A percentile compares a stretch with the other conserved stretches of the same genome.
phyloP scores from a whole-genome alignment of 2,797 vertebrate genomes.

The Cirrhinus mrigala region DNA sequence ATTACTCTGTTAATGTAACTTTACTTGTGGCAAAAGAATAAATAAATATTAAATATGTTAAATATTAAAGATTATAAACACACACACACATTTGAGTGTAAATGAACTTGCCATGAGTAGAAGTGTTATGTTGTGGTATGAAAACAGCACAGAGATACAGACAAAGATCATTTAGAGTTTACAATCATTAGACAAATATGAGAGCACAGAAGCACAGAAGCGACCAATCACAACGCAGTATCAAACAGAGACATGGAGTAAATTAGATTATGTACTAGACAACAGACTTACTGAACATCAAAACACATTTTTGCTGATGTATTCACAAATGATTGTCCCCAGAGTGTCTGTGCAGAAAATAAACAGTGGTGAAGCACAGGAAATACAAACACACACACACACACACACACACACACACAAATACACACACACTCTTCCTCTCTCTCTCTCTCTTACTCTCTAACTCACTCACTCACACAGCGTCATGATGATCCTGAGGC shows the following conservation, averaged over 20 bases:
- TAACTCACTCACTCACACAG: neutral
- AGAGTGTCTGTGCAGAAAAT: neutral
- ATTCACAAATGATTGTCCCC: neutral
- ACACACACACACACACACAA: too few species aligned
- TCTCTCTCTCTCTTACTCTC: neutral
- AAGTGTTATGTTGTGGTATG: too few species aligned
- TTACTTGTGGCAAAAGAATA: too few species aligned
- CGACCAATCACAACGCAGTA: neutral
- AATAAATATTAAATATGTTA: too few species aligned
- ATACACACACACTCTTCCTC: too few species aligned
- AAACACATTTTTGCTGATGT: neutral
- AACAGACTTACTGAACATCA: neutral
- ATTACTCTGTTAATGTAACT: too few species aligned
- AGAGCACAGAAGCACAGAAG: neutral
- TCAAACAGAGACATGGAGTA: neutral
- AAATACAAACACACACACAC: neutral
- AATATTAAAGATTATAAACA: too few species aligned
- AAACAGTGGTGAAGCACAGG: neutral
- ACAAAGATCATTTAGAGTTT: too few species aligned
- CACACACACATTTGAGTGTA: too few species aligned
- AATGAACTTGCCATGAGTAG: too few species aligned
- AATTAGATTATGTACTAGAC: neutral
- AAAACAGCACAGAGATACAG: too few species aligned
- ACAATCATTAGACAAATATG: too few species aligned
- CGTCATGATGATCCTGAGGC: neutral